These are phyloP conservation scores for Redunca redunca DNA, from an alignment of 2,113 vertebrate genomes.

Conservation along the genomic window DNA sequence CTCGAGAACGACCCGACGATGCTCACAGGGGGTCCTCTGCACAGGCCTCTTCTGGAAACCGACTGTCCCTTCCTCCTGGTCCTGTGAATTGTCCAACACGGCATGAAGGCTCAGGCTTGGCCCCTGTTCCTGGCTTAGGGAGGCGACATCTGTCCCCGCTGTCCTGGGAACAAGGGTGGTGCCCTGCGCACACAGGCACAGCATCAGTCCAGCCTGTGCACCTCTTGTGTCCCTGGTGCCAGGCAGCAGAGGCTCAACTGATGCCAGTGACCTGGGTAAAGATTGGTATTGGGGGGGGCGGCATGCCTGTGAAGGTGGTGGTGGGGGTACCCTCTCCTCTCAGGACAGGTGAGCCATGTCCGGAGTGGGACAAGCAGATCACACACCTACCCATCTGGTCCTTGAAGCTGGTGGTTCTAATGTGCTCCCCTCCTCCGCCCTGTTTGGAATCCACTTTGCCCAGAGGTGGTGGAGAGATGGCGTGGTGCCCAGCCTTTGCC, in stretches of 20 bases:
- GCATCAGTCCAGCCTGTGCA: background rate
- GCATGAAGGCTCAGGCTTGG: background rate
- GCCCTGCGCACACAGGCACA: background rate
- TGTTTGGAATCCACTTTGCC: background rate
- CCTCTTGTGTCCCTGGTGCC: background rate
- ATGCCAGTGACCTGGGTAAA: background rate
- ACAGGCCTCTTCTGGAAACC: background rate
- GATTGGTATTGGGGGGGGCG: accelerated
- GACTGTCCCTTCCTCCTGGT: background rate
- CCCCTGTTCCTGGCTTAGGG: background rate
- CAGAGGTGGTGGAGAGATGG: background rate
- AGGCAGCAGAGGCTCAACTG: background rate
- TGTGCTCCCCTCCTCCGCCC: background rate
- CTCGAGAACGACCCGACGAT: accelerated
- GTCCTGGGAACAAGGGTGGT: accelerated
- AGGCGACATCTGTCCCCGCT: background rate
- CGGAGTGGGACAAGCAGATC: background rate
- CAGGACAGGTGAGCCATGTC: no score
- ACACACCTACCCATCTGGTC: accelerated
- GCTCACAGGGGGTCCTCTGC: background rate
- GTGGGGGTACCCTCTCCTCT: background rate
- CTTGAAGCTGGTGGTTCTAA: background rate
- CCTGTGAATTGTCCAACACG: background rate
- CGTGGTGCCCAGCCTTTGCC: background rate
- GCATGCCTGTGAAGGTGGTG: background rate